A percentile compares a stretch with the other conserved stretches of the same genome.
These are phyloP conservation scores for Phortica variegata DNA, from an alignment of 1,140 invertebrate genomes.

Conservation along the genomic window DNA sequence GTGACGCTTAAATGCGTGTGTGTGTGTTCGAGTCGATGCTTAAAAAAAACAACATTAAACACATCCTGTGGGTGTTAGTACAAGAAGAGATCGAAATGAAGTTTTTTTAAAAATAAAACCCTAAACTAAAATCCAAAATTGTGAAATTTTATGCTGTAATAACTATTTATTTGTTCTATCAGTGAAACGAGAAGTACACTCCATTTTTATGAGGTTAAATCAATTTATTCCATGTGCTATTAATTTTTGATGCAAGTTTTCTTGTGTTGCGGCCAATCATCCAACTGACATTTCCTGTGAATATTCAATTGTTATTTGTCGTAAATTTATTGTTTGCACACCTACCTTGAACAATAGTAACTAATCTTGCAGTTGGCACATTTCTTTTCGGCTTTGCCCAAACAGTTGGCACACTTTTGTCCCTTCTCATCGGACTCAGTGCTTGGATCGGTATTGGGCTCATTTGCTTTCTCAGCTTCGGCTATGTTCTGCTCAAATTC, in stretches of 20 bases:
- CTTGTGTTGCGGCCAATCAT: conserved; percentile 60
- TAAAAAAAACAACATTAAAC: conserved; percentile 15
- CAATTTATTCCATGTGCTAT: too few relatives aligned
- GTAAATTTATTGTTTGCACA: too few relatives aligned
- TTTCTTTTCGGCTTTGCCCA: conserved; percentile 57
- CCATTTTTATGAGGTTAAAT: too few relatives aligned
- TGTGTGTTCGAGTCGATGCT: conserved; percentile 25
- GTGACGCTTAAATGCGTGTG: conserved; percentile 32
- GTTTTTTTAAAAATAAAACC: conserved; percentile 34
- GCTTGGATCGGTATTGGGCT: conserved; percentile 6
- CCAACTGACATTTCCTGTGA: conserved; percentile 59
- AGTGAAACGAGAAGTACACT: too few relatives aligned
- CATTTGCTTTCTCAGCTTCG: conserved; percentile 16
- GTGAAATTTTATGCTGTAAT: too few relatives aligned
- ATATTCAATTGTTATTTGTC: neutral
- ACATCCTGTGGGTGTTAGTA: neutral
- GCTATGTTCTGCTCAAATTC: conserved; percentile 49
- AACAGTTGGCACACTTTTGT: conserved; percentile 55
- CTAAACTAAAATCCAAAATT: conserved; percentile 17
- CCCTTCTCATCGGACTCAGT: conserved; percentile 3
- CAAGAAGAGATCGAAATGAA: conserved; percentile 3
- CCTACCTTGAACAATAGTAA: conserved; percentile 60
- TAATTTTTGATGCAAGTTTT: conserved; percentile 16
- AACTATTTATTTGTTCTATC: too few relatives aligned
- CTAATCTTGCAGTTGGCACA: conserved; percentile 59